phyloP scores from a whole-genome alignment of 2,888 invertebrate genomes.

The Nemapogon koenigi region DNA sequence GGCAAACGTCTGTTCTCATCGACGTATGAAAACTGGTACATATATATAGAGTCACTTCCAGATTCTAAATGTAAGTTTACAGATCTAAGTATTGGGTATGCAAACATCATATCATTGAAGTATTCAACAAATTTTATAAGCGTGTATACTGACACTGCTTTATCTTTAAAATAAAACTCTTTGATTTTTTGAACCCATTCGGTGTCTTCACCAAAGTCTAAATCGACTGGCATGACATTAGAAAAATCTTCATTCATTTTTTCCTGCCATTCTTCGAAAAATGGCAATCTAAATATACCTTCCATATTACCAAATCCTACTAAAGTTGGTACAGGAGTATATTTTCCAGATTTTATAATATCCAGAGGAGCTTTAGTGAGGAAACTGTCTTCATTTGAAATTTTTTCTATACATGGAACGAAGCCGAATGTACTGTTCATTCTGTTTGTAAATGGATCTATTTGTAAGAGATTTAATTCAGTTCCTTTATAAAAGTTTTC shows the following conservation, averaged over 20 bases:
- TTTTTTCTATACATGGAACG: constrained; percentile 10
- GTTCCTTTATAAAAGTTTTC: constrained; percentile 29
- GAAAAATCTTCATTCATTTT: constrained; percentile 11
- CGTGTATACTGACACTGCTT: constrained; percentile 2
- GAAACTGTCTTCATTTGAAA: constrained; percentile 21
- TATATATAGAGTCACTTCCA: constrained; percentile 5
- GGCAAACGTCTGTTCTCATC: constrained; percentile 5
- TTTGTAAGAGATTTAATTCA: constrained; percentile 21
- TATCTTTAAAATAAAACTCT: constrained; percentile 8
- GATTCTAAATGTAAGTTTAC: background rate
- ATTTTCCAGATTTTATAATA: constrained; percentile 26
- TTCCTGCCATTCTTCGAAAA: constrained; percentile 7
- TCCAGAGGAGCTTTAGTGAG: constrained; percentile 26
- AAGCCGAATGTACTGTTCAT: constrained; percentile 12
- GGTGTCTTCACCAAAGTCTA: constrained; percentile 1
- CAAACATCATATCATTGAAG: constrained; percentile 9
- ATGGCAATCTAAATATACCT: constrained; percentile 16
- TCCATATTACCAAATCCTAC: constrained; percentile 30
- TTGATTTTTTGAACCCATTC: constrained; percentile 1
- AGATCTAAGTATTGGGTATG: constrained; percentile 6
- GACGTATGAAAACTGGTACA: constrained; percentile 6
- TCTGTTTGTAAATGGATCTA: constrained; percentile 10
- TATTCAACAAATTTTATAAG: constrained; percentile 4
- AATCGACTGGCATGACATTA: constrained; percentile 8
- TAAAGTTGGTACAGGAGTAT: constrained; percentile 27